Evolutionary conservation across 1,140 invertebrate species (phyloP), one percentile per base, ranked within the genome.

Genomic region (Limonius californicus): DNA sequence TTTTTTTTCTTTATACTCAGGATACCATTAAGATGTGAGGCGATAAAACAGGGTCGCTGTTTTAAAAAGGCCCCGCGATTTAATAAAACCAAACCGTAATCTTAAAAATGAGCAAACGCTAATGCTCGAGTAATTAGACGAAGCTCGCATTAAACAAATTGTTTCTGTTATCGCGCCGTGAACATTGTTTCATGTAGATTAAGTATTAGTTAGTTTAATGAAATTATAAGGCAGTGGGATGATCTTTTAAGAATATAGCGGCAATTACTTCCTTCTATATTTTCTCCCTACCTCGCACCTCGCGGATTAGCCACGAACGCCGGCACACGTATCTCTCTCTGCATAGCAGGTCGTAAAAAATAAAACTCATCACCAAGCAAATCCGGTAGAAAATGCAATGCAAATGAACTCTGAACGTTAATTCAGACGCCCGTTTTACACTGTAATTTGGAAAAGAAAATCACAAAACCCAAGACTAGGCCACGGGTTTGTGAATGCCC

Each of bases 341-440:
- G 59, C 45, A 61, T 53, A 50, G 45, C 45, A 18, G 55, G 27
- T 45, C 50, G 57, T 67, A 67, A 67, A 67, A 67, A 67, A 67
- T 67, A 67, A 67, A 67, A 64, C 62, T 67, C 66, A 67, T 67
- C 63, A 67, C 56, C 39, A 50, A 54, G 32, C 63, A 67, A 67
- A 67, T 67, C 66, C 66, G 54, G 59, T 27, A 30, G 62, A 65
- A 66, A 67, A 67, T 67, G 66, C 63, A 61, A 67, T 67, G 66
- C 66, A 67, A 67, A 67, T 65, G 63, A 67, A 61, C 45, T 57
- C 18, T 42, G 45, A 39, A 45, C 55, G 55, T 62, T 62, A 65
- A 62, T 65, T 65, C 53, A 50, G 14, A 42, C 59, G 43, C 55
- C 56, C 56, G 54, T 54, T 56, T 65, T 65, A 66, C 57, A 60